Evolutionary conservation across 1,140 invertebrate species (phyloP).

Genomic region (Lineus longissimus): DNA sequence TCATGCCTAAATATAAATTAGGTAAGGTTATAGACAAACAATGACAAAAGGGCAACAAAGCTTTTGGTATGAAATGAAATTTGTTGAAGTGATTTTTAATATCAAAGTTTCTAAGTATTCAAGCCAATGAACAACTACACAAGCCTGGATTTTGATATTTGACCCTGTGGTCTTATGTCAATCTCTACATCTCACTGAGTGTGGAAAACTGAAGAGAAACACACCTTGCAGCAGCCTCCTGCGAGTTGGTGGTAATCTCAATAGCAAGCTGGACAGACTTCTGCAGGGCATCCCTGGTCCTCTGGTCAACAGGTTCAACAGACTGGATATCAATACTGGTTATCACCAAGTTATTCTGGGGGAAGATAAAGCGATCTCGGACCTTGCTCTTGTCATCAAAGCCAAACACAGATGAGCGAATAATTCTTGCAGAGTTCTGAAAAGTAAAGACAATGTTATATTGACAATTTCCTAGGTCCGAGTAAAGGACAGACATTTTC

Average conservation of each 20-base stretch:
- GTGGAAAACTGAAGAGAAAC: neutral
- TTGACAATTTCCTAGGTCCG: neutral
- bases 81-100: too few species aligned
- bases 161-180: too few species aligned
- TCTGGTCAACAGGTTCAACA: constrained; percentile 60
- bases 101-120: too few species aligned
- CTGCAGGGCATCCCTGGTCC: constrained; percentile 57
- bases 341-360: constrained; percentile 56
- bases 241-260: constrained; percentile 58
- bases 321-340: constrained; percentile 59
- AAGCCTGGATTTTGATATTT: too few species aligned
- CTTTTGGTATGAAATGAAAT: constrained; percentile 2
- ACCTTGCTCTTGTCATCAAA: constrained; percentile 53
- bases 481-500: neutral
- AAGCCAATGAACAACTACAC: too few species aligned
- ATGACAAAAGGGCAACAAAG: constrained; percentile 10
- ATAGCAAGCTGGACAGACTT: constrained; percentile 60
- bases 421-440: constrained; percentile 58
- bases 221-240: constrained; percentile 57
- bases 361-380: constrained; percentile 51
- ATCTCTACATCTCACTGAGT: too few species aligned
- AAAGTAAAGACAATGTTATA: neutral
- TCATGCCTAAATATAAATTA: constrained; percentile 51
- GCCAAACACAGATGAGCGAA: constrained; percentile 58
- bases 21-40: neutral